These are phyloP conservation scores for Ailurus styani DNA, from an alignment of 2,113 vertebrate species.

Conservation along the genomic window DNA sequence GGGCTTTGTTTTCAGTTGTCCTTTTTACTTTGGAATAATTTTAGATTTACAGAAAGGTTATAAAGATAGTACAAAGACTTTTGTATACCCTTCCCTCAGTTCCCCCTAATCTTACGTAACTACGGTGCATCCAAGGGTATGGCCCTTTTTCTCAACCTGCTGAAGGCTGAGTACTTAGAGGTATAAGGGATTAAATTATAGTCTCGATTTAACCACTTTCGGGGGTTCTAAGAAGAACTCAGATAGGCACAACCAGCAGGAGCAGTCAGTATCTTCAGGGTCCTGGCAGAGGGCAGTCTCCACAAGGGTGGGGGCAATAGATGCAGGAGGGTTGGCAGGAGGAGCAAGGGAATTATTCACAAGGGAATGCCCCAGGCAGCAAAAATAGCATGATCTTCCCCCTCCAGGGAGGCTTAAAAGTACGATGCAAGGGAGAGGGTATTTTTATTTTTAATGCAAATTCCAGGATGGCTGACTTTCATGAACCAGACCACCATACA, in stretches of 20 bases:
- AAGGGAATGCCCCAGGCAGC: too few relatives aligned
- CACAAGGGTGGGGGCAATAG: background rate
- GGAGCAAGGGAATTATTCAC: background rate
- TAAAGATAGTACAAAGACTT: background rate
- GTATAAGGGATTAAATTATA: background rate
- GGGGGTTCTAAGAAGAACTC: background rate
- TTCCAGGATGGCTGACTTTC: background rate
- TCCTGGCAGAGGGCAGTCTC: background rate
- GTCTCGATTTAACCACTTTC: background rate
- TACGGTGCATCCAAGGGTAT: background rate
- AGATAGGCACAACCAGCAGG: background rate
- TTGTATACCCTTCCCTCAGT: background rate
- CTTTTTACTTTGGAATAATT: background rate
- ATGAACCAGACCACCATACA: background rate
- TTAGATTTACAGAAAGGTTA: background rate
- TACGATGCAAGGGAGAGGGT: background rate
- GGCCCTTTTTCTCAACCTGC: background rate
- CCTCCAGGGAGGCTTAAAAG: background rate
- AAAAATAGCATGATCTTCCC: background rate
- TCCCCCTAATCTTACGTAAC: background rate
- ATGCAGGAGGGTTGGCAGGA: background rate
- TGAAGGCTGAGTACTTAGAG: background rate
- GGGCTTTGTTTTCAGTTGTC: background rate
- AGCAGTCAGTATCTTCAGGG: background rate
- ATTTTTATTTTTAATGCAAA: background rate